Conservation (phyloP, 1,140 invertebrate genomes). For the Armadillidium nasatum region DNA sequence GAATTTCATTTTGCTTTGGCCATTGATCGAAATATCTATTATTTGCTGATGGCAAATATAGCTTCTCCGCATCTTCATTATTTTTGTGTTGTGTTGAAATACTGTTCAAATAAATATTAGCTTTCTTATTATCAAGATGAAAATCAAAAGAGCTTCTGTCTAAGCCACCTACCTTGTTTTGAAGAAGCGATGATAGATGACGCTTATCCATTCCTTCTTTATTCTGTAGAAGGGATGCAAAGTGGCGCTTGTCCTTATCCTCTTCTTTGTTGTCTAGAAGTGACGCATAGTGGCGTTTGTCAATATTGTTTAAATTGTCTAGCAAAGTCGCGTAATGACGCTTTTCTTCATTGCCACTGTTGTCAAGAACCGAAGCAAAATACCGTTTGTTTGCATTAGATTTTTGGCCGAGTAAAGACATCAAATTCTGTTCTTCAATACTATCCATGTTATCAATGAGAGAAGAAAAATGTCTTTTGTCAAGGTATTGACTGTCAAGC, state of each 20-base stretch:
- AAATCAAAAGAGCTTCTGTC: too few species aligned
- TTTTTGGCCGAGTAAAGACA: neutral
- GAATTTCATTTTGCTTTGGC: too few species aligned
- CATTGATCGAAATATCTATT: too few species aligned
- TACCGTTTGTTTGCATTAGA: neutral
- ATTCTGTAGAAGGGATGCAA: neutral
- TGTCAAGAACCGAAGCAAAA: neutral
- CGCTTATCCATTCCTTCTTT: neutral
- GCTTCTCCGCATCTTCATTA: too few species aligned
- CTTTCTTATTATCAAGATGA: too few species aligned
- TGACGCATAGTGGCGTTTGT: neutral
- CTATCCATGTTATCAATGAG: neutral
- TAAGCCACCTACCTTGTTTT: neutral
- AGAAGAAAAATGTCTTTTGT: neutral
- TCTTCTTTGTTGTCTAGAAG: neutral
- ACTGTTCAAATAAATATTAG: too few species aligned
- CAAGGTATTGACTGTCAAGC: neutral
- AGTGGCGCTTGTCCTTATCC: neutral
- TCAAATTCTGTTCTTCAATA: neutral
- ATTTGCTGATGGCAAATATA: too few species aligned
- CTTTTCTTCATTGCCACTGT: neutral
- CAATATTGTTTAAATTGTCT: neutral
- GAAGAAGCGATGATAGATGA: neutral
- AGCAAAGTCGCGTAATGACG: neutral
- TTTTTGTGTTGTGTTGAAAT: too few species aligned